A percentile compares a stretch with the other conserved stretches of the same genome.
Evolutionary conservation across 1,140 invertebrate species (phyloP).

Genomic region (Macrotrachela quadricornifera): DNA sequence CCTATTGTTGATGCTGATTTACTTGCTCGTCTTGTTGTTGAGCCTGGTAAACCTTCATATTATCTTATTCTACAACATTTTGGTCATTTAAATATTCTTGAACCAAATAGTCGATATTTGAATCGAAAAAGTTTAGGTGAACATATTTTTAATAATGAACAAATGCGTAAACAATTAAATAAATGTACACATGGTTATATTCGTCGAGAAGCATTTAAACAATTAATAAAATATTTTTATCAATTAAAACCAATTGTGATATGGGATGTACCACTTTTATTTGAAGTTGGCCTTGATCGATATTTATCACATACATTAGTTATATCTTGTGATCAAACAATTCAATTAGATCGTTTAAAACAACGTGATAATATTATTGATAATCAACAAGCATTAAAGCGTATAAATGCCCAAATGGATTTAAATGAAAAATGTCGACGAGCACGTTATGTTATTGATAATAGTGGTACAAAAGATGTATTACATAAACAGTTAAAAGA

Average conservation of each 20-base stretch:
- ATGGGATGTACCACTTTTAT: conserved; percentile 57
- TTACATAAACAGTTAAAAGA: no score
- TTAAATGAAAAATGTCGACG: conserved; percentile 51
- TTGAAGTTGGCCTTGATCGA: conserved; percentile 41
- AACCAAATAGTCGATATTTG: conserved; percentile 38
- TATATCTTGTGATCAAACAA: conserved; percentile 45
- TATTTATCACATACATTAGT: no score
- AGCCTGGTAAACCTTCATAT: conserved; percentile 54
- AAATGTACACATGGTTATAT: conserved; percentile 61
- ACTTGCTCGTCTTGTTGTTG: conserved; percentile 56
- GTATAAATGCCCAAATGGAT: conserved; percentile 58
- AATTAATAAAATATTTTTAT: conserved; percentile 35
- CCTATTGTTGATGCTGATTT: conserved; percentile 61
- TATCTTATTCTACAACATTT: conserved; percentile 45
- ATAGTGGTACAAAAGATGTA: conserved; percentile 40
- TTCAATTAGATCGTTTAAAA: conserved; percentile 51
- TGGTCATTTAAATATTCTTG: conserved; percentile 45
- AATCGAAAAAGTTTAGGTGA: conserved; percentile 45
- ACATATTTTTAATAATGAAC: conserved; percentile 45
- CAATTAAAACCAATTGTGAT: conserved; percentile 49
- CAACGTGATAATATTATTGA: conserved; percentile 45
- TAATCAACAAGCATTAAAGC: conserved; percentile 40
- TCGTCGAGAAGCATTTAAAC: conserved; percentile 46
- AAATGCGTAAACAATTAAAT: conserved; percentile 49
- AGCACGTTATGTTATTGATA: conserved; percentile 60